Conservation (phyloP, 1,140 invertebrate species). For the Camponotus pennsylvanicus region DNA sequence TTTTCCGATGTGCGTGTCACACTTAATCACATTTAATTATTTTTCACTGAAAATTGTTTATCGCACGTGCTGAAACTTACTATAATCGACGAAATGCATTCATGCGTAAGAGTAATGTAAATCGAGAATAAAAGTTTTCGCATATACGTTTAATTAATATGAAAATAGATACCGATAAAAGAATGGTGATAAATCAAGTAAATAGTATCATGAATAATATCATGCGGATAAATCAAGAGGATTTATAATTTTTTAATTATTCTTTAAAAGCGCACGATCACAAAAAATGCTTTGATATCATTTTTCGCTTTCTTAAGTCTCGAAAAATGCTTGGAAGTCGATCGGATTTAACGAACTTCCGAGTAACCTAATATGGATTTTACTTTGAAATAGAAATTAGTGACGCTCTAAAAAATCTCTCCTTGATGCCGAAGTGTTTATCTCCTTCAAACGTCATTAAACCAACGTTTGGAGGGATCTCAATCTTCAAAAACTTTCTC, state of each 20-base stretch:
- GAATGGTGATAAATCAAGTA: slow-evolving; percentile 54
- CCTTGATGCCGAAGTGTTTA: slow-evolving; percentile 41
- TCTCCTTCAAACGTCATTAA: slow-evolving; percentile 22
- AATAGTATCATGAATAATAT: neutral
- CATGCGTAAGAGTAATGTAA: slow-evolving; percentile 25
- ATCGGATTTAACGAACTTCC: slow-evolving; percentile 12
- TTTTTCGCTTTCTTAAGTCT: neutral
- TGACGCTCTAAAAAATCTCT: slow-evolving; percentile 33
- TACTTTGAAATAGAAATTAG: slow-evolving; percentile 17
- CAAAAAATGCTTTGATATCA: neutral
- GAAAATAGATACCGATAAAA: slow-evolving; percentile 49
- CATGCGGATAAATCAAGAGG: slow-evolving; percentile 61
- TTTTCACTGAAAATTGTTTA: neutral
- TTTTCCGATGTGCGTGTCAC: neutral
- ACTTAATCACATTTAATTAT: neutral
- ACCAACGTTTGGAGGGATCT: slow-evolving; percentile 25
- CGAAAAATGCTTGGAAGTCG: neutral
- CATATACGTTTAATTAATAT: slow-evolving; percentile 46
- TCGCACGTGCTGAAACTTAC: neutral
- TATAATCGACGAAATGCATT: slow-evolving; percentile 14
- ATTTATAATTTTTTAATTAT: neutral
- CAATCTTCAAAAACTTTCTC: slow-evolving; percentile 7
- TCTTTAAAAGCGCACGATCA: neutral
- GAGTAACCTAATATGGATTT: neutral
- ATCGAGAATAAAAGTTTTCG: slow-evolving; percentile 44